Evolutionary conservation across 2,888 invertebrate species (phyloP), one percentile per base, ranked within the genome.

Genomic region (Drosophila hamatofila): DNA sequence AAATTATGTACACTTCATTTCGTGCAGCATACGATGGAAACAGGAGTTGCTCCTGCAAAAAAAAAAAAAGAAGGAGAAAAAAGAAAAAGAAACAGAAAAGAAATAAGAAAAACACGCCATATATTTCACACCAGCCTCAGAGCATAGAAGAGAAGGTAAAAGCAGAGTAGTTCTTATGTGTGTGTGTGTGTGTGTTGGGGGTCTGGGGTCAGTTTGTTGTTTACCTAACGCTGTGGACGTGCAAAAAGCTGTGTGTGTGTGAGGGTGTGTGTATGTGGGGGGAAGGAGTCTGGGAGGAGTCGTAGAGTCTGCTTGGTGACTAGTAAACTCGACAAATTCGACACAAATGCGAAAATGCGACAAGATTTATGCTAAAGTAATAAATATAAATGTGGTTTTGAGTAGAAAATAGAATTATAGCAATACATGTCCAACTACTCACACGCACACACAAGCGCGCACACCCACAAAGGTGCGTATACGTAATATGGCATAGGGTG

Each of bases 271-370:
- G n/a, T 25, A 35, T 12, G 23, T 14, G 33, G 0, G 39, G 9
- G 35, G 30, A 3, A 27, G 27, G 8, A 8, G 27, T 30, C 0
- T 3, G 9, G 12, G 21, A n/a, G 39, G 39, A 37, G 35, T 37
- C 14, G 41, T 11, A 27, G 35, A 25, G 51, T 4, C 42, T 33
- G 12, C 39, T 23, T 42, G 46, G 57, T 81, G 78, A 63, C 64
- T 81, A 60, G 72, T 72, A 78, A 85, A 76, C 88, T 88, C 88
- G 90, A 86, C 86, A 90, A 90, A 86, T 86, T 90, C 86, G 86
- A 86, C 86, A 86, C 90, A 90, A 86, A 86, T 86, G 90, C 87
- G 90, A 86, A 86, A 86, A 86, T 86, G 90, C 90, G 87, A 90
- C 87, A 90, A 86, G 86, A 86, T 86, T 86, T 86, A 86, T 86